phyloP scores from a whole-genome alignment of 1,140 invertebrate genomes.

The Sarcophaga bullata region DNA sequence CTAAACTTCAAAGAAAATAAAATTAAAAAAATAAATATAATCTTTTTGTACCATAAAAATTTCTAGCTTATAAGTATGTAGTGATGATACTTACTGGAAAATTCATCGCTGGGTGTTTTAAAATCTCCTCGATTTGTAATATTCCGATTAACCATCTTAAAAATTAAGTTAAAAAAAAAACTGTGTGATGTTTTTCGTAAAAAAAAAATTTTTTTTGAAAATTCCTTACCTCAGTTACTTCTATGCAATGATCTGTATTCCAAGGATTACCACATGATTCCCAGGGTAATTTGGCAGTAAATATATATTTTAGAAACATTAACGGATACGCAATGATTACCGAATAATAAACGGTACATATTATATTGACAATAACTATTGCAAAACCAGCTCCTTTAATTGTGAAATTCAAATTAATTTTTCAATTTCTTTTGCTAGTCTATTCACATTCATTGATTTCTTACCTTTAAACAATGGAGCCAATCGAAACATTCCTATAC shows the following conservation, averaged over 20 bases:
- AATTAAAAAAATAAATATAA: constrained; percentile 16
- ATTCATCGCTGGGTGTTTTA: too few species aligned
- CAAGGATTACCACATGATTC: constrained; percentile 85
- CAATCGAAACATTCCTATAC: constrained; percentile 80
- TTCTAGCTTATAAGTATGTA: too few species aligned
- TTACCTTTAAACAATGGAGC: constrained; percentile 90
- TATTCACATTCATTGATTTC: not conserved
- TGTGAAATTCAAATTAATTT: not conserved
- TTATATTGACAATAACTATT: constrained; percentile 86
- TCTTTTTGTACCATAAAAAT: too few species aligned
- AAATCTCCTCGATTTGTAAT: too few species aligned
- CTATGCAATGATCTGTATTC: constrained; percentile 82
- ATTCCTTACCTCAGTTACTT: constrained; percentile 56
- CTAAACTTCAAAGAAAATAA: constrained; percentile 68
- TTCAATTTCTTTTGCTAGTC: not conserved
- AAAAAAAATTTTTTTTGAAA: not conserved
- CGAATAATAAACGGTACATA: constrained; percentile 93
- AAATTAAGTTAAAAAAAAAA: too few species aligned
- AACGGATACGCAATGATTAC: constrained; percentile 92
- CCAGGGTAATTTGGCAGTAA: constrained; percentile 83
- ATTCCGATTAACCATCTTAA: too few species aligned
- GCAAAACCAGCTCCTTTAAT: constrained; percentile 81
- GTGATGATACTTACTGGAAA: too few species aligned
- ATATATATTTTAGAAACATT: constrained; percentile 82
- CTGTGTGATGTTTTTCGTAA: not conserved